Conservation (phyloP, 2,888 invertebrate species). For the Tetragnatha montana region DNA sequence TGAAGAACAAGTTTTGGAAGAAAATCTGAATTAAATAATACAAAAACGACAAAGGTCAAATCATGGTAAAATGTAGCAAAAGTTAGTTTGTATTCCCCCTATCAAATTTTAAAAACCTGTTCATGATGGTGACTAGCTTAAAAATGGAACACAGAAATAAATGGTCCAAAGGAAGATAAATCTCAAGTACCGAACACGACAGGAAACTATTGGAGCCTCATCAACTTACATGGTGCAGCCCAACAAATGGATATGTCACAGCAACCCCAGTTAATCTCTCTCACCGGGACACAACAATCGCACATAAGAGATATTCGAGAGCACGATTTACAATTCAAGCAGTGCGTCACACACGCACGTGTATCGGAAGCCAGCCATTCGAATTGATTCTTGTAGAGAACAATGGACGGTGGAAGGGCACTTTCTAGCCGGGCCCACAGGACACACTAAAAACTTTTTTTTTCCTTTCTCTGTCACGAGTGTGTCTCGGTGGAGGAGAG, state of each 20-base stretch:
- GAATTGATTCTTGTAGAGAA: conserved; percentile 56
- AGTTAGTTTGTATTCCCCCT: no score
- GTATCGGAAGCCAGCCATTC: conserved; percentile 40
- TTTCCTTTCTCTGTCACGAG: background rate
- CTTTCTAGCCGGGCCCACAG: conserved; percentile 16
- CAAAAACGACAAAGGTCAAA: no score
- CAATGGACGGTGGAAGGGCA: conserved; percentile 31
- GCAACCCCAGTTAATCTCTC: background rate
- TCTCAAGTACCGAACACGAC: no score
- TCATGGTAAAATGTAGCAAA: no score
- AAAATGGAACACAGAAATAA: no score
- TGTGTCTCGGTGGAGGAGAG: background rate
- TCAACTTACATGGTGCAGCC: no score
- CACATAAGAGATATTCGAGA: conserved; percentile 1
- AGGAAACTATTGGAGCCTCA: no score
- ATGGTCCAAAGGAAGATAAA: no score
- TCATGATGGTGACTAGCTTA: no score
- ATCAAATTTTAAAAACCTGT: no score
- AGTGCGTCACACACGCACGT: conserved; percentile 37
- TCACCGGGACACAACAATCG: background rate
- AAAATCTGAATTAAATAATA: no score
- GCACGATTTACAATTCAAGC: conserved; percentile 50
- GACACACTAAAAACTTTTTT: background rate
- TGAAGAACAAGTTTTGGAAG: no score
- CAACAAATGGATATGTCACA: background rate